A percentile compares a stretch with the other conserved stretches of the same genome.
These are phyloP conservation scores for Ibidorhyncha struthersii DNA, from an alignment of 2,113 vertebrate species.

Conservation along the genomic window DNA sequence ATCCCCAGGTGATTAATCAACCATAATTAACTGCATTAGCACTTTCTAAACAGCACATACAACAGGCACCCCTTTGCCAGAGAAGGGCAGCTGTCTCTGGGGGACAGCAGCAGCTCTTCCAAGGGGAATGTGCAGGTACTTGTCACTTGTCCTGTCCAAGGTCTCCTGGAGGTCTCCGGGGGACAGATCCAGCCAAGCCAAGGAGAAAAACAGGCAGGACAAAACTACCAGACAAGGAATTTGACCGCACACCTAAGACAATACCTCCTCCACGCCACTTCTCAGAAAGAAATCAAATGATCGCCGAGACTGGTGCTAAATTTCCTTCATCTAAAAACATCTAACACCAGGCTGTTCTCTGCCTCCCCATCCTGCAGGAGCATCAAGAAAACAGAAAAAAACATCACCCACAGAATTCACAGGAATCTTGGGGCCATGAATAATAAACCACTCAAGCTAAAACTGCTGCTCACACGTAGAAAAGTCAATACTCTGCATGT, in stretches of 20 bases:
- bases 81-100: background rate
- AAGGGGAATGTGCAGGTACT: background rate
- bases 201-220: background rate
- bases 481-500: background rate
- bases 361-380: background rate
- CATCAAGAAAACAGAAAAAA: background rate
- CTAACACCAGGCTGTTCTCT: background rate
- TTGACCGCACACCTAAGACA: background rate
- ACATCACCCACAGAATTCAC: background rate
- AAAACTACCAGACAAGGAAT: background rate
- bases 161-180: background rate
- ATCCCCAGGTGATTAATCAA: slow-evolving; percentile 47
- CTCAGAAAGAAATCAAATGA: background rate
- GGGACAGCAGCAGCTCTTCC: background rate
- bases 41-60: background rate
- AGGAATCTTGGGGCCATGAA: background rate
- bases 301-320: background rate
- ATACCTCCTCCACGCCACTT: background rate
- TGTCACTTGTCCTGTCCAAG: background rate
- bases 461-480: background rate
- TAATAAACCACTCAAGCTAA: background rate
- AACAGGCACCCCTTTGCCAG: background rate
- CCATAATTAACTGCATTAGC: slow-evolving; percentile 29
- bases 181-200: background rate
- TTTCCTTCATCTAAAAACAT: background rate